Base-by-base conservation (phyloP, 2,888 invertebrate species). In the Apodemia mormo region DNA sequence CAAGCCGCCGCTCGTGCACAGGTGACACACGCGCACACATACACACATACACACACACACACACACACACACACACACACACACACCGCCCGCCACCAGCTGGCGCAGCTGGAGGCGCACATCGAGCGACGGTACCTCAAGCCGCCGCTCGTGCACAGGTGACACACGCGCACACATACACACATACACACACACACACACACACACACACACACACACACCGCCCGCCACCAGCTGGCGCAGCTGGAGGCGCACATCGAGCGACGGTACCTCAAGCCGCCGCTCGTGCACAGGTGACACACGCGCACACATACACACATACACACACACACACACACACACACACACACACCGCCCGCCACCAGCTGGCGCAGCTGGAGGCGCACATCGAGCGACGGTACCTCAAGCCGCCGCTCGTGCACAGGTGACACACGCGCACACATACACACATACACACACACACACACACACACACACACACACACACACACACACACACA, bases 81-180 rank as follows among this genome's bases (percentile, higher is more conserved):
- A 49, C 2, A n/a, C n/a, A n/a, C 7, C 88, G 95, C 88, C 94
- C 95, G 82, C 52, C 95, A 96, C 79, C 95, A 98, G 79, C 94
- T 99, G 69, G 94, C 97, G 5, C 95, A 96, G 0, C 92, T 99
- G 14, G 99, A 99, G 88, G 95, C 96, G 0, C 98, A 98, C 77
- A 97, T 99, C 69, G 99, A 99, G 87, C 93, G 98, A 78, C 94
- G 99, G 77, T 99, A 99, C 86, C 94, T 99, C 64, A 98, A 98
- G 87, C 98, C 98, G 71, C 99, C 99, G 64, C 94, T 99, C 71
- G 97, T 96, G 80, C 92, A 90, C 83, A 92, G 92, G 92, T 92
- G 87, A 65, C 65, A 45, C 43, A 10, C 43, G 10, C 66, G 64
- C 54, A 7, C 54, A 54, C 54, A 14, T 6, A 54, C 22, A 8